Evolutionary conservation across 2,797 vertebrate species (phyloP).

Genomic region (Chelonia mydas): DNA sequence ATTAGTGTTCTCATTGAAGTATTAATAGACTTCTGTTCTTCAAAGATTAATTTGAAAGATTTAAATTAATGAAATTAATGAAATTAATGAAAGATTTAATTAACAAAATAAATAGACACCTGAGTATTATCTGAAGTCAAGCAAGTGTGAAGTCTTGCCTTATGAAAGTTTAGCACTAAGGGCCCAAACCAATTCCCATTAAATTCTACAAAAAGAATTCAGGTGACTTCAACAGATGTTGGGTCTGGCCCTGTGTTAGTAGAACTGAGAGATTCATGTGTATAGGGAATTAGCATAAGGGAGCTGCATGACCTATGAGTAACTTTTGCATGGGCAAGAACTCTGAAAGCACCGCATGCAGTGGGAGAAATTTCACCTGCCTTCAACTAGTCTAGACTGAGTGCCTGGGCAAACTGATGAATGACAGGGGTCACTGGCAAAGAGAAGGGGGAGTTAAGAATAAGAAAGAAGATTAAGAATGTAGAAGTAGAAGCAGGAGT

Average conservation of each 20-base stretch:
- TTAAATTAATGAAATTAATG: neutral
- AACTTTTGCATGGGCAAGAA: neutral
- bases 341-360: neutral
- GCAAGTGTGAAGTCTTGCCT: neutral
- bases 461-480: neutral
- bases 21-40: neutral
- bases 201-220: neutral
- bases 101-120: neutral
- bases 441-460: no score
- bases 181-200: neutral
- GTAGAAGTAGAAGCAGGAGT: neutral
- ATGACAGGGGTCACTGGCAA: neutral
- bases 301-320: neutral
- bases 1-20: neutral
- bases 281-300: neutral
- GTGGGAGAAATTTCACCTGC: rapidly evolving
- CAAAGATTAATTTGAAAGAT: neutral
- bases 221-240: neutral
- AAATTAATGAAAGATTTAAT: neutral
- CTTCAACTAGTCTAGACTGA: neutral
- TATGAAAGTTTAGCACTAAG: neutral
- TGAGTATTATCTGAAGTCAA: neutral
- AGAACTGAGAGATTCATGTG: neutral
- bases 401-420: neutral
- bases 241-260: neutral